phyloP scores from a whole-genome alignment of 2,797 vertebrate genomes.

The Tapirus indicus region DNA sequence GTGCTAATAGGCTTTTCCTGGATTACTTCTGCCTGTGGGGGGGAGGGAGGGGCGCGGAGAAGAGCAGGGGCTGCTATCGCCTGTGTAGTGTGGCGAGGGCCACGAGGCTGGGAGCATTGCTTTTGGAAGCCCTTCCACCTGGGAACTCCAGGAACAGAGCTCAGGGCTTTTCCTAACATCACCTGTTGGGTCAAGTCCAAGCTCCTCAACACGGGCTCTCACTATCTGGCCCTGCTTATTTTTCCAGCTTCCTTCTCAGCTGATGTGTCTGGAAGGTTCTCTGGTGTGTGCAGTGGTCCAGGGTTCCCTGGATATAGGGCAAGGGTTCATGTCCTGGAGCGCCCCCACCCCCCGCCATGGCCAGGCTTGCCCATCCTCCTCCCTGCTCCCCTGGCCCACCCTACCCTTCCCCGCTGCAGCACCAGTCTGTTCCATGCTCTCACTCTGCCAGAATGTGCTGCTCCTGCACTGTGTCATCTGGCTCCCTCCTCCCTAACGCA shows the following conservation, averaged over 20 bases:
- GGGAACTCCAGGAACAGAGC: not conserved
- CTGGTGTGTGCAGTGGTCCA: not conserved
- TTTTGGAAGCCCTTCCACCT: not conserved
- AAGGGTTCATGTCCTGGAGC: too few species aligned
- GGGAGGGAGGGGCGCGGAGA: too few species aligned
- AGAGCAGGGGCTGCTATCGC: not conserved
- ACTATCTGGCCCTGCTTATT: not conserved
- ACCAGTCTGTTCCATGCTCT: not conserved
- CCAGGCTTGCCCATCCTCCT: not conserved
- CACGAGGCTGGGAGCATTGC: not conserved
- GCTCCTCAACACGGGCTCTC: not conserved
- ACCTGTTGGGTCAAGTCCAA: not conserved
- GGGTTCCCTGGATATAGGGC: not conserved
- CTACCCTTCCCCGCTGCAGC: not conserved
- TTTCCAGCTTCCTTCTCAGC: not conserved
- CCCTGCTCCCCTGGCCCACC: not conserved
- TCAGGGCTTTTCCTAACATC: not conserved
- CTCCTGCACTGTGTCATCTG: not conserved
- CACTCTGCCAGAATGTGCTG: not conserved
- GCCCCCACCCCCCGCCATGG: not conserved
- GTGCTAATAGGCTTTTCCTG: not conserved
- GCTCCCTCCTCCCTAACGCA: not conserved
- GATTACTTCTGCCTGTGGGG: not conserved
- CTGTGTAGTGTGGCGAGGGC: not conserved
- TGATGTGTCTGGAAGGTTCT: not conserved